Percentiles rank a stretch among this genome's conserved stretches.
Evolutionary conservation across 2,113 vertebrate species (phyloP).

Genomic region (Baryphthengus martii): DNA sequence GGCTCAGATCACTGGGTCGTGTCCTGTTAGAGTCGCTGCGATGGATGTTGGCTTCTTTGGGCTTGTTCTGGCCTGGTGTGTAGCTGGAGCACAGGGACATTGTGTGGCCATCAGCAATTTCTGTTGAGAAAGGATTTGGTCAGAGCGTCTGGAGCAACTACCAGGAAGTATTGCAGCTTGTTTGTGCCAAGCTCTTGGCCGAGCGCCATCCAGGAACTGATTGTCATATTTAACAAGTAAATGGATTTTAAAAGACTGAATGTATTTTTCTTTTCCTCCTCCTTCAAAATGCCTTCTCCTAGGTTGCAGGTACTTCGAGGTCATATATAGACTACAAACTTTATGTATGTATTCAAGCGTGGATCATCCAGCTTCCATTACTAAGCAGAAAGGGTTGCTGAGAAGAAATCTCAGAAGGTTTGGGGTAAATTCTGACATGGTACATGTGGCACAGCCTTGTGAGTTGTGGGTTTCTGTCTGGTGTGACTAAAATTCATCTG

Average conservation of each 20-base stretch:
- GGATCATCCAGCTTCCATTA: neutral
- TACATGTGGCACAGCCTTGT: fast-evolving
- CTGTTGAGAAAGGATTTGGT: neutral
- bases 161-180: neutral
- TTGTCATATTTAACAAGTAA: neutral
- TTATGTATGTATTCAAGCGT: neutral
- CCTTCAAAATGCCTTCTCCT: neutral
- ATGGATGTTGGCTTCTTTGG: neutral
- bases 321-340: fast-evolving
- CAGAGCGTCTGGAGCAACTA: neutral
- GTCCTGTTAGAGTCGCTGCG: fast-evolving
- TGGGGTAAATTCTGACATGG: neutral
- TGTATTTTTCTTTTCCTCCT: neutral
- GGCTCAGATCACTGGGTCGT: neutral
- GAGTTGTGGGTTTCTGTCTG: neutral
- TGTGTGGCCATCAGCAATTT: neutral
- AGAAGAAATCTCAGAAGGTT: neutral
- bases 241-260: neutral
- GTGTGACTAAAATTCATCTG: neutral
- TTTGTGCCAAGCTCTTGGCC: neutral
- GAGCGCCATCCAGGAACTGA: neutral
- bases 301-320: fast-evolving
- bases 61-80: neutral
- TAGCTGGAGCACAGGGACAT: neutral
- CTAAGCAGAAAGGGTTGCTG: neutral